Conservation (phyloP, 2,888 invertebrate genomes). For the Polydesmus complanatus region DNA sequence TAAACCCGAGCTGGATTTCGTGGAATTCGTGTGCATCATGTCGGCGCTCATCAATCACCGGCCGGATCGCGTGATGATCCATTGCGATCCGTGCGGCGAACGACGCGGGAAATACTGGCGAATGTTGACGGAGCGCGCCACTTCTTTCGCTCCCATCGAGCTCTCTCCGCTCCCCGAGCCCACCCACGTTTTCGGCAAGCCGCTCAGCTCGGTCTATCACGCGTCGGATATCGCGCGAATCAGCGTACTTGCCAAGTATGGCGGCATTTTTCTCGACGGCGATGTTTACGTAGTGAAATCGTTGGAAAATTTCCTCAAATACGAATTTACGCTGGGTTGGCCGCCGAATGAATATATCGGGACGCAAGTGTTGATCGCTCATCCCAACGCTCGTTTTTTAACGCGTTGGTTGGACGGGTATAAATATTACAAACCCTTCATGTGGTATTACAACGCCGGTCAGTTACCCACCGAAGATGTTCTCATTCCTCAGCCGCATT, state of each 20-base stretch:
- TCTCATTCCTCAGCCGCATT: conserved; percentile 26
- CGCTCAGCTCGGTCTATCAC: conserved; percentile 31
- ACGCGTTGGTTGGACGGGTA: conserved; percentile 31
- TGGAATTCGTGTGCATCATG: not conserved
- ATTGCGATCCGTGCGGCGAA: not conserved
- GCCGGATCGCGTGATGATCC: not conserved
- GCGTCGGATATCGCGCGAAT: conserved; percentile 32
- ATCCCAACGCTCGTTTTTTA: conserved; percentile 30
- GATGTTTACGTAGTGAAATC: conserved; percentile 30
- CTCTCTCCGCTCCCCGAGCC: conserved; percentile 23
- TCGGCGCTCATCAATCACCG: not conserved
- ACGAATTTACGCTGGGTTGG: conserved; percentile 32
- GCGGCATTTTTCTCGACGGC: conserved; percentile 33
- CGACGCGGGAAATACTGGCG: conserved; percentile 23
- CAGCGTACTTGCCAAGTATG: conserved; percentile 27
- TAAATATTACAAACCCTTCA: conserved; percentile 24
- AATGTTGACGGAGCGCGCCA: conserved; percentile 14
- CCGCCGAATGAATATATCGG: conserved; percentile 29
- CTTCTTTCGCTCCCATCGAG: not conserved
- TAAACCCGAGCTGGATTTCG: not conserved
- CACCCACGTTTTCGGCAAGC: conserved; percentile 31
- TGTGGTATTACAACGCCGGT: conserved; percentile 34
- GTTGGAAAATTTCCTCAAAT: conserved; percentile 28
- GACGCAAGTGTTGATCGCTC: conserved; percentile 30
- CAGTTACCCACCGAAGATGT: conserved; percentile 31